Conservation (phyloP, 2,888 invertebrate genomes). For the Cephus rjabovi region DNA sequence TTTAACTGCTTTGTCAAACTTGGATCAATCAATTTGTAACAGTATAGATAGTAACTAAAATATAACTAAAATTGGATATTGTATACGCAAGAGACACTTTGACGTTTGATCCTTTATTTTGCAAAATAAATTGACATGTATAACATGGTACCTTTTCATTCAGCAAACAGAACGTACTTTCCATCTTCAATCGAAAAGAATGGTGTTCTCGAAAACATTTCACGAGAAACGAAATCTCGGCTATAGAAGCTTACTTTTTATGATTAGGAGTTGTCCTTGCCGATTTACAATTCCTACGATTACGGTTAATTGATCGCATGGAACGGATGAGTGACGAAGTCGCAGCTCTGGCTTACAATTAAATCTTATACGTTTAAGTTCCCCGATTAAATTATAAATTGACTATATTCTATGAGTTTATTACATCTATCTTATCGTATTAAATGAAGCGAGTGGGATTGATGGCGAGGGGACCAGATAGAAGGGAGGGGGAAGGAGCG, state of each 20-base stretch:
- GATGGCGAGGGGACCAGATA: background rate
- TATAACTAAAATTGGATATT: background rate
- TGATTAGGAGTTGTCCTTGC: slow-evolving; percentile 15
- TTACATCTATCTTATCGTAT: background rate
- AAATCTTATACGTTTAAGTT: slow-evolving; percentile 5
- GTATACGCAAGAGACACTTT: background rate
- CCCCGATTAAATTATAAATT: slow-evolving; percentile 5
- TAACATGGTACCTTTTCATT: slow-evolving; percentile 54
- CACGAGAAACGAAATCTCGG: background rate
- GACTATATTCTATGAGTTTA: background rate
- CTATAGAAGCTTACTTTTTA: background rate
- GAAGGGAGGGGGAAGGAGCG: too few species aligned
- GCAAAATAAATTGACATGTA: slow-evolving; percentile 65
- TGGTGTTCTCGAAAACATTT: slow-evolving; percentile 17
- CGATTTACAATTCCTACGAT: slow-evolving; percentile 33
- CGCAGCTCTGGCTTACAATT: slow-evolving; percentile 1
- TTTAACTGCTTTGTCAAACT: background rate
- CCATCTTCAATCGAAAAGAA: slow-evolving; percentile 38
- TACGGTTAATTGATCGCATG: slow-evolving; percentile 55
- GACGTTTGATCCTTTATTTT: slow-evolving; percentile 52
- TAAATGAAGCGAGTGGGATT: background rate
- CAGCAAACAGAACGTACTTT: slow-evolving; percentile 47
- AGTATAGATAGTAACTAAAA: too few species aligned
- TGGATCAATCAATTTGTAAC: too few species aligned
- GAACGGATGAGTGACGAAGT: slow-evolving; percentile 51